Base-by-base conservation (phyloP, 2,888 invertebrate genomes). In the Punctoribates punctum region DNA sequence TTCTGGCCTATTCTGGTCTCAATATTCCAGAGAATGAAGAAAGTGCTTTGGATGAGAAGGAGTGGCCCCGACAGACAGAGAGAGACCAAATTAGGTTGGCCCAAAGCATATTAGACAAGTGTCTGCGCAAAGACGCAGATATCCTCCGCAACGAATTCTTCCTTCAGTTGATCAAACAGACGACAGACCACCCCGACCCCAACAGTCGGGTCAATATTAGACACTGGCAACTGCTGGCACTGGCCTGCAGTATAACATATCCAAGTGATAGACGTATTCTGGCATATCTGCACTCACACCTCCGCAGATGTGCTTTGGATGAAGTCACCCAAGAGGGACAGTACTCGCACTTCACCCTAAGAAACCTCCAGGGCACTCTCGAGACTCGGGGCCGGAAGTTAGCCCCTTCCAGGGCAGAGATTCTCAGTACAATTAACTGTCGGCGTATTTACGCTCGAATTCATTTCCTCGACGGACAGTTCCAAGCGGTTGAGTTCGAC, bases 401-500 rank as follows among this genome's bases (percentile, higher is more conserved):
- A 88, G 92, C 96, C 4, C 96, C 96, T 1, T 94, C 94, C 1
- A 88, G 91, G 74, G 94, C 94, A 82, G 96, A 96, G 85, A 91
- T 96, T 78, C 87, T 94, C 81, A 96, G 94, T 82, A 94, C 96
- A 8, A 93, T 93, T 60, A 94, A 80, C 65, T 75, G 96, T 70
- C 87, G 95, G 73, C 93, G 93, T 0, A 91, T 96, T 80, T 94
- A 95, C 83, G 93, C 94, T 3, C 88, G 94, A 70, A 93, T 96
- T 82, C 89, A 94, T 83, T 90, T 96, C 82, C 90, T 96, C 88
- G 96, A 96, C 83, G 95, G 95, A 0, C 94, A 95, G 82, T 95
- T 94, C 83, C 93, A 96, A 84, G 93, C 94, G 0, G 90, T 96
- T 0, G 96, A 96, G 85, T 96, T 96, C 85, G 94, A 96, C 82